phyloP scores from a whole-genome alignment of 2,797 vertebrate species.

The Cossypha niveicapilla region DNA sequence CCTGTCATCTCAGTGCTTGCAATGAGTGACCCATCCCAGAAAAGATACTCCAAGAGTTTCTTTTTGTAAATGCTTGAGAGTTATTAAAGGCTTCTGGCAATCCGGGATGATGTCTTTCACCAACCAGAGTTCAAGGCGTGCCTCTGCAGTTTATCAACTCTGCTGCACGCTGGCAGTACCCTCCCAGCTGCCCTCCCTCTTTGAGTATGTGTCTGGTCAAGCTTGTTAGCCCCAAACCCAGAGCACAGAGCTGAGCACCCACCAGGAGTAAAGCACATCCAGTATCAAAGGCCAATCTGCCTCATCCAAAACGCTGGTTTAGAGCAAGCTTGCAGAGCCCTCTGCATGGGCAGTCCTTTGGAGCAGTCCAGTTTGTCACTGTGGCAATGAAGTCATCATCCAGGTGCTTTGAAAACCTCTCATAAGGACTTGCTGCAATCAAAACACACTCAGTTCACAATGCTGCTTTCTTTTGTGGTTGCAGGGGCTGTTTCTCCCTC shows the following conservation, averaged over 20 bases:
- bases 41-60: not conserved
- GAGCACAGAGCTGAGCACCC: not conserved
- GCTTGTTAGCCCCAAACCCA: not conserved
- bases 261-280: not conserved
- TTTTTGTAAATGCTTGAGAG: not conserved
- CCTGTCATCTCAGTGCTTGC: not conserved
- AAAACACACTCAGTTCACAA: not conserved
- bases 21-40: not conserved
- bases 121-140: not conserved
- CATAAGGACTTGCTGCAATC: not conserved
- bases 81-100: not conserved
- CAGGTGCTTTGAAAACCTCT: not conserved
- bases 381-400: not conserved
- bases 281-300: fast-evolving
- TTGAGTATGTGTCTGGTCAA: not conserved
- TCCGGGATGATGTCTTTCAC: not conserved
- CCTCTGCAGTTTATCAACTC: not conserved
- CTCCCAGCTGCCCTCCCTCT: not conserved
- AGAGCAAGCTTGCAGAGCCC: not conserved
- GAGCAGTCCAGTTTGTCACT: not conserved
- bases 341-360: not conserved
- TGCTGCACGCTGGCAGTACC: not conserved
- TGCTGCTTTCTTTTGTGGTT: not conserved
- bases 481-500: not conserved
- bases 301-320: not conserved